These are phyloP conservation scores for Machimus rusticus DNA, from an alignment of 2,888 invertebrate species.

Conservation along the genomic window DNA sequence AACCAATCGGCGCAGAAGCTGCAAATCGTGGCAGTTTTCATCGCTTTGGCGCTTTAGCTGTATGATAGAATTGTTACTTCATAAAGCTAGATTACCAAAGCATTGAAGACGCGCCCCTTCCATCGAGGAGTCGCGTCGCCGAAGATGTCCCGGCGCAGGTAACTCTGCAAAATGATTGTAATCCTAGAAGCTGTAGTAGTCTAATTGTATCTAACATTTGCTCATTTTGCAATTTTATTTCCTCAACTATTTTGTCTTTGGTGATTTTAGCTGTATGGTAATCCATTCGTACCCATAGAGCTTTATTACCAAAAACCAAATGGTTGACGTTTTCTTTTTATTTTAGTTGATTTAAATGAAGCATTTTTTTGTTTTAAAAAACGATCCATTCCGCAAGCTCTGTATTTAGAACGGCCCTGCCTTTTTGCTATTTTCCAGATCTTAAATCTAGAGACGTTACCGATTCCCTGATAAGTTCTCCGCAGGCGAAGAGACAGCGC, in stretches of 20 bases:
- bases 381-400: not conserved
- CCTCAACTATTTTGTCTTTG: constrained; percentile 70
- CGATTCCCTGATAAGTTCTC: constrained; percentile 58
- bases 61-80: constrained; percentile 77
- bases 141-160: not conserved
- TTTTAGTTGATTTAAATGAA: constrained; percentile 27
- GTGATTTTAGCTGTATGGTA: constrained; percentile 78
- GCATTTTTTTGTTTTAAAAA: constrained; percentile 15
- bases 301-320: constrained; percentile 77
- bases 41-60: constrained; percentile 91
- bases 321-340: constrained; percentile 58
- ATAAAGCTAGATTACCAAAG: constrained; percentile 97
- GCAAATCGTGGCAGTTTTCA: constrained; percentile 64
- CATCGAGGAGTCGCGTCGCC: not conserved
- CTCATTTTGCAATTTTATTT: constrained; percentile 48
- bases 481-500: constrained; percentile 59
- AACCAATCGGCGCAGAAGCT: not conserved
- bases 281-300: constrained; percentile 69
- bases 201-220: constrained; percentile 41
- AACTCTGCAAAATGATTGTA: not conserved
- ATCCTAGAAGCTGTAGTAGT: constrained; percentile 27
- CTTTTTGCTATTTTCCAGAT: constrained; percentile 23
- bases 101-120: constrained; percentile 66
- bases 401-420: not conserved
- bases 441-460: constrained; percentile 58